These are phyloP conservation scores for Myotis pilosus DNA, from an alignment of 2,797 vertebrate genomes.

Conservation along the genomic window DNA sequence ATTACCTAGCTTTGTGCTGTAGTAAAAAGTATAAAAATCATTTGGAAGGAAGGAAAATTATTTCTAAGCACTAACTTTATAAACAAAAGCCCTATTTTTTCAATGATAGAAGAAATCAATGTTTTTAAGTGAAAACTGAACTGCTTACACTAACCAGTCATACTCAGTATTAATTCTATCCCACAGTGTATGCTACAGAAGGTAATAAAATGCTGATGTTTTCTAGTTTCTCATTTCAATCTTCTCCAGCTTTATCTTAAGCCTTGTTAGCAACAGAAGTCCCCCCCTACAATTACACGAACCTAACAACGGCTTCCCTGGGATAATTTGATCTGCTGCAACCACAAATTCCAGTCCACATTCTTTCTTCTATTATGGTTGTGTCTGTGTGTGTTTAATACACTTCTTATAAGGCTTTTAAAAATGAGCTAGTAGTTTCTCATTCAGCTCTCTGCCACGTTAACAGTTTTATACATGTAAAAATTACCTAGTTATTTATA, in stretches of 20 bases:
- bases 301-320: constrained; percentile 56
- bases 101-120: constrained; percentile 30
- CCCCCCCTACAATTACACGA: constrained; percentile 63
- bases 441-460: constrained; percentile 34
- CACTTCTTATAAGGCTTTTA: constrained; percentile 31
- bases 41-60: constrained; percentile 1
- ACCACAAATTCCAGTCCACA: constrained; percentile 65
- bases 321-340: constrained; percentile 70
- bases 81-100: not conserved
- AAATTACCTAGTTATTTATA: not conserved
- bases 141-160: not conserved
- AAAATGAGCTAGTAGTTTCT: constrained; percentile 47
- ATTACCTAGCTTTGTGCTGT: not conserved
- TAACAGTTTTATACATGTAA: constrained; percentile 17
- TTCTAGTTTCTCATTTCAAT: constrained; percentile 60
- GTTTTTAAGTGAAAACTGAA: not conserved
- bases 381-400: constrained; percentile 27
- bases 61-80: constrained; percentile 10
- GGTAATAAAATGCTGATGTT: not conserved
- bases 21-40: constrained; percentile 7
- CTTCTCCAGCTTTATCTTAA: constrained; percentile 60
- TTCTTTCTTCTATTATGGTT: constrained; percentile 47
- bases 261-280: constrained; percentile 30
- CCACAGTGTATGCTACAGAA: not conserved
- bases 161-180: not conserved